Evolutionary conservation across 2,113 vertebrate genomes (phyloP).

Genomic region (Podarcis raffonei): DNA sequence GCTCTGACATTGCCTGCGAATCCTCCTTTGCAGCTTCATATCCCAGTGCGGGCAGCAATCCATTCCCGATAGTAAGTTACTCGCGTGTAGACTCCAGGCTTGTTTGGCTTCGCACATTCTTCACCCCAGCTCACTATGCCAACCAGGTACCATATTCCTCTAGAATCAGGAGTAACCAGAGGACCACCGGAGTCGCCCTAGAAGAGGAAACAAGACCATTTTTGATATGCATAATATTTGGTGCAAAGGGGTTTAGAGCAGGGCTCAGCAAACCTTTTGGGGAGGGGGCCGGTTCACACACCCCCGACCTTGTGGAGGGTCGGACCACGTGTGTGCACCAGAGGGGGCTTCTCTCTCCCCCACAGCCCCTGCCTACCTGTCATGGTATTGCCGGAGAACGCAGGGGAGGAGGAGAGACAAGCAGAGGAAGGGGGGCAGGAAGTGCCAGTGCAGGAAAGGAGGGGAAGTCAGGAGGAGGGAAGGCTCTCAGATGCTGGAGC

Average conservation of each 20-base stretch:
- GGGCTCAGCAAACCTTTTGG: too few relatives aligned
- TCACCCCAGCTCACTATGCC: slow-evolving; percentile 84
- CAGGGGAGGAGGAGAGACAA: too few relatives aligned
- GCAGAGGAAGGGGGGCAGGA: too few relatives aligned
- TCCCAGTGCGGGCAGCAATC: slow-evolving; percentile 73
- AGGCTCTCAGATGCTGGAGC: too few relatives aligned
- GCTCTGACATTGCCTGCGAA: slow-evolving; percentile 14
- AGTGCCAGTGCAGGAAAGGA: too few relatives aligned
- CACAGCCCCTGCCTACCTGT: too few relatives aligned
- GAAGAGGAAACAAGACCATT: slow-evolving; percentile 35
- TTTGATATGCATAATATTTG: slow-evolving; percentile 2
- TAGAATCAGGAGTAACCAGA: slow-evolving; percentile 78
- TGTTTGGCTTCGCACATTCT: slow-evolving; percentile 77
- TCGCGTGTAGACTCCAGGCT: slow-evolving; percentile 80
- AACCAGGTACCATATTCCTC: slow-evolving; percentile 79
- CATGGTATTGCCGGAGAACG: too few relatives aligned
- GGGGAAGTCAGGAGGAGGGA: too few relatives aligned
- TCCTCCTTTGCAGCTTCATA: slow-evolving; percentile 52
- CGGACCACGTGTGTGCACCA: rapidly evolving
- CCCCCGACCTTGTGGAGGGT: too few relatives aligned
- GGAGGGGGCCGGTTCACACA: too few relatives aligned
- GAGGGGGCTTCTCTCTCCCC: too few relatives aligned
- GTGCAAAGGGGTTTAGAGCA: too few relatives aligned
- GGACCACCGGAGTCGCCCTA: slow-evolving; percentile 94
- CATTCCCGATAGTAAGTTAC: slow-evolving; percentile 77